A percentile compares a stretch with the other conserved stretches of the same genome.
Conservation (phyloP, 2,888 invertebrate species). For the Deroplatys truncata region DNA sequence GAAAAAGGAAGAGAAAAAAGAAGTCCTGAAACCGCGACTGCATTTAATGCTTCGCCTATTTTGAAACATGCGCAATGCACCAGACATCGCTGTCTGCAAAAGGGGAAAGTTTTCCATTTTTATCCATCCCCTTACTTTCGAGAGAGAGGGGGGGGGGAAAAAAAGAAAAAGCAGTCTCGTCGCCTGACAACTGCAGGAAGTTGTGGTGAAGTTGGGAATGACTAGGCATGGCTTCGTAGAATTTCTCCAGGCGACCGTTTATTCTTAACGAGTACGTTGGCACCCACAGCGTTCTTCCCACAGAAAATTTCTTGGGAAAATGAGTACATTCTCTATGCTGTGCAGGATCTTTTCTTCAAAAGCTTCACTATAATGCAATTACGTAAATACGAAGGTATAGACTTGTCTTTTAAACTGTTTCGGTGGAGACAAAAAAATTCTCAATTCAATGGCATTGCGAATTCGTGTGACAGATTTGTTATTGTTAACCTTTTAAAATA, state of each 20-base stretch:
- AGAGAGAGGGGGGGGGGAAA: neutral
- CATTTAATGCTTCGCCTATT: neutral
- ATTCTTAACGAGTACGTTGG: no score
- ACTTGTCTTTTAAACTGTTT: no score
- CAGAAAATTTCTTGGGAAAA: neutral
- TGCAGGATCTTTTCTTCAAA: no score
- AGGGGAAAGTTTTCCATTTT: neutral
- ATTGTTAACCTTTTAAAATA: no score
- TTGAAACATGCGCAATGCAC: neutral
- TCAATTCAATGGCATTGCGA: no score
- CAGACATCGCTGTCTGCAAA: neutral
- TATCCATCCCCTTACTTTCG: neutral
- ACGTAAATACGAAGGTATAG: no score
- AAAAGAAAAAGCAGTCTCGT: neutral
- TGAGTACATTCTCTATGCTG: no score
- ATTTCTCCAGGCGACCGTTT: neutral
- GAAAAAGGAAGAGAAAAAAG: neutral
- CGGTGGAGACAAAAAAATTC: no score
- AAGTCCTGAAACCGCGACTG: neutral
- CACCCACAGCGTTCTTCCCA: neutral
- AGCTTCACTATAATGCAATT: no score
- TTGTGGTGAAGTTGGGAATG: neutral
- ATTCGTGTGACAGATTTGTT: no score
- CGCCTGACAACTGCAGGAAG: neutral
- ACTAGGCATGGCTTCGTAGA: neutral